A percentile compares a stretch with the other conserved stretches of the same genome.
These are phyloP conservation scores for Alosa sapidissima DNA, from an alignment of 2,797 vertebrate species.

Conservation along the genomic window DNA sequence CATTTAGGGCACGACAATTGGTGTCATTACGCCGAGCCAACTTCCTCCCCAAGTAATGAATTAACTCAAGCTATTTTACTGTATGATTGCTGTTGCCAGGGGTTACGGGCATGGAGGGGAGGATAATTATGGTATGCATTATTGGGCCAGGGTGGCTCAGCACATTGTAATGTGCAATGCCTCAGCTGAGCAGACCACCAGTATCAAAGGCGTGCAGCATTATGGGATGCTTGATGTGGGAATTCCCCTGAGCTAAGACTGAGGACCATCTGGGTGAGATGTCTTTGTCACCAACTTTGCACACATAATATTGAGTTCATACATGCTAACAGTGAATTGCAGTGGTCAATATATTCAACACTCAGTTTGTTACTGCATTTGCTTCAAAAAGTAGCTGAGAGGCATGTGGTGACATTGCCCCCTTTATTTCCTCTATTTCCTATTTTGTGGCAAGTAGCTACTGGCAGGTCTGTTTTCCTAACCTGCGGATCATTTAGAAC, in stretches of 20 bases:
- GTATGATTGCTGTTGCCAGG: slow-evolving; percentile 88
- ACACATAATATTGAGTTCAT: background rate
- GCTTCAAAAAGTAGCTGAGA: background rate
- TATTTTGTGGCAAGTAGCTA: background rate
- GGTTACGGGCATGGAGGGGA: slow-evolving; percentile 83
- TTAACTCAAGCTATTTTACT: slow-evolving; percentile 90
- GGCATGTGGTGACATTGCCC: background rate
- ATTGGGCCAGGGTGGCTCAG: background rate
- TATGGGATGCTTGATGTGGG: background rate
- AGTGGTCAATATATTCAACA: background rate
- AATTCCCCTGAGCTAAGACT: background rate
- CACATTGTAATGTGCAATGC: background rate
- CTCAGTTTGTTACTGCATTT: background rate
- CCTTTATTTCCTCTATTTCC: background rate
- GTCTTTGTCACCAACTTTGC: background rate
- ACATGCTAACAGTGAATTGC: background rate
- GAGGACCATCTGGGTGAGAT: background rate
- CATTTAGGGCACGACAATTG: slow-evolving; percentile 93
- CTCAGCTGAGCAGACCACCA: slow-evolving; percentile 3
- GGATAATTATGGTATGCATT: slow-evolving; percentile 63
- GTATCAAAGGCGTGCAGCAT: background rate
- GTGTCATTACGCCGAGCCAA: slow-evolving; percentile 94
- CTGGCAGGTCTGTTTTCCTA: background rate
- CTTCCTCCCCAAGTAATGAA: slow-evolving; percentile 93
- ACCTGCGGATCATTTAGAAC: background rate